A percentile compares a stretch with the other conserved stretches of the same genome.
Conservation (phyloP, 1,140 invertebrate genomes). For the Drosophila nasuta region DNA sequence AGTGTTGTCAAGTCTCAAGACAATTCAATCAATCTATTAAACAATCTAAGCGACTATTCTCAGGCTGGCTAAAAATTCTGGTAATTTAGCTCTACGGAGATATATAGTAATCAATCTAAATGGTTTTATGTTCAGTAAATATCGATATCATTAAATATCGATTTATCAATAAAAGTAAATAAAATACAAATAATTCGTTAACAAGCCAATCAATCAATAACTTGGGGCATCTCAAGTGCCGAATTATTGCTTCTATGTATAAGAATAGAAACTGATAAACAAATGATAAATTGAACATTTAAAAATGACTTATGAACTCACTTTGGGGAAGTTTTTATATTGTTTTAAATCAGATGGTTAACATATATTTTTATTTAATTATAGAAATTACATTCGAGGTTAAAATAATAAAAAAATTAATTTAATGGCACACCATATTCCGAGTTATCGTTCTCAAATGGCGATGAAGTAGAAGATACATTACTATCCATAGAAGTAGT, state of each 20-base stretch:
- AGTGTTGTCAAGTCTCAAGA: not conserved
- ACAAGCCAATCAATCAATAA: not conserved
- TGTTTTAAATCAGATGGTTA: too few species aligned
- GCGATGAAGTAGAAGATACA: not conserved
- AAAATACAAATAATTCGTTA: not conserved
- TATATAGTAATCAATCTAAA: not conserved
- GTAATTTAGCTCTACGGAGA: too few species aligned
- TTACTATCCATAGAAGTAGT: not conserved
- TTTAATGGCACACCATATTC: conserved; percentile 45
- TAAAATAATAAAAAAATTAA: not conserved
- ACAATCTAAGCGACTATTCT: not conserved
- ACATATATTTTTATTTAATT: not conserved
- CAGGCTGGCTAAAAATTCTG: too few species aligned
- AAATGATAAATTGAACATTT: too few species aligned
- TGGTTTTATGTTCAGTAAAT: not conserved
- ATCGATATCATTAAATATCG: not conserved
- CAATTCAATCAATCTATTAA: not conserved
- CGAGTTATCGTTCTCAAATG: conserved; percentile 16
- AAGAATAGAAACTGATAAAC: not conserved
- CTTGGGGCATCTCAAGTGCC: not conserved
- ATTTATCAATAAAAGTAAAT: not conserved
- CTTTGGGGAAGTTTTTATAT: too few species aligned
- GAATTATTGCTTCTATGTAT: not conserved
- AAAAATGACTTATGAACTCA: too few species aligned
- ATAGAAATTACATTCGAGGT: not conserved